Evolutionary conservation across 2,797 vertebrate genomes (phyloP), one percentile per base, ranked within the genome.

Genomic region (Hirundo rustica): DNA sequence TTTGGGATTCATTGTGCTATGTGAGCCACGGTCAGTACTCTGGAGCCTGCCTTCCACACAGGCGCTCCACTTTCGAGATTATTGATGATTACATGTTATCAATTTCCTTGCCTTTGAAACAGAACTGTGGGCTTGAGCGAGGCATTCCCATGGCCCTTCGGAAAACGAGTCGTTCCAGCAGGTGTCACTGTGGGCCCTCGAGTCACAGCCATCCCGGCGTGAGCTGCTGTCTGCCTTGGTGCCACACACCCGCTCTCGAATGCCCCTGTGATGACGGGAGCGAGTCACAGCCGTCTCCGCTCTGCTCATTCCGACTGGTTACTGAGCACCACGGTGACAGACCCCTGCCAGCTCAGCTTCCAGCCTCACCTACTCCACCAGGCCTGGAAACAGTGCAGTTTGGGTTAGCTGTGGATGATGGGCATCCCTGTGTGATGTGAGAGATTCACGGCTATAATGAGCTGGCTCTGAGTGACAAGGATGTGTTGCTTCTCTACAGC

Each of bases 111-210:
- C 61, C 45, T 89, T 53, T 29, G 50, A 65, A 95, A 61, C 20
- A n/a, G 62, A 21, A 6, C 47, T 13, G 27, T 3, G 58, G 67
- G 11, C 8, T 32, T 9, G 48, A n/a, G n/a, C 5, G 0, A 2
- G 0, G 2, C 45, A 48, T 95, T 36, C 26, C 10, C 12, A 21
- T 3, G 57, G 18, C 32, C 30, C 38, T 64, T 67, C 62, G 18
- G 78, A 68, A 55, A 68, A 55, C 9, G 48, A 57, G n/a, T 34
- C 5, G 5, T 18, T 94, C 97, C 97, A 96, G 97, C 75, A 98
- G 98, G 94, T 98, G 98, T 97, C 96, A 97, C 97, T 98, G 97
- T 97, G 97, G 75, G 51, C 86, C 74, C 93, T 94, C 48, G 30
- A 95, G 90, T 97, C 72, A 17, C 80, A 71, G n/a, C 32, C n/a